A percentile compares a stretch with the other conserved stretches of the same genome.
Evolutionary conservation across 2,888 invertebrate species (phyloP).

Genomic region (Clanis bilineata): DNA sequence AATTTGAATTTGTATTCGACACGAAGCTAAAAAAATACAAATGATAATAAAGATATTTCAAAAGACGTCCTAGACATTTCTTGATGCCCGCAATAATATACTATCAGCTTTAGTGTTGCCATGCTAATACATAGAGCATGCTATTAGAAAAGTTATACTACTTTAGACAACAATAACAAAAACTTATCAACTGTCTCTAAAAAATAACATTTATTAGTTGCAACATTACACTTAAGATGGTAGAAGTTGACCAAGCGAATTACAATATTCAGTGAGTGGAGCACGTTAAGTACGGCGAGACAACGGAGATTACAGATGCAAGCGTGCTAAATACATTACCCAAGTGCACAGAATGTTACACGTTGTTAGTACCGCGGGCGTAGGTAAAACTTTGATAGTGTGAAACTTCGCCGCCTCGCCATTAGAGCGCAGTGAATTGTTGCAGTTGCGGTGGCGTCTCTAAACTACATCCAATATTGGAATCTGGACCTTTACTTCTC

Average conservation of each 20-base stretch:
- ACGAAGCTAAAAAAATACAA: too few species aligned
- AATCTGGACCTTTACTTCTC: conserved; percentile 44
- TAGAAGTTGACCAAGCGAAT: conserved; percentile 9
- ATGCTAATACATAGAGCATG: too few species aligned
- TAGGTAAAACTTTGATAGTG: conserved; percentile 44
- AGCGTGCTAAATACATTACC: conserved; percentile 38
- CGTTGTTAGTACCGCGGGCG: conserved; percentile 2
- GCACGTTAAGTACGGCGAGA: conserved; percentile 20
- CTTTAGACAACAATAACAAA: too few species aligned
- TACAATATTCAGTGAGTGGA: conserved; percentile 10
- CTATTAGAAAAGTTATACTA: too few species aligned
- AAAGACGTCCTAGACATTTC: too few species aligned
- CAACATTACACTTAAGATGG: too few species aligned
- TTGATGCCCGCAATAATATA: too few species aligned
- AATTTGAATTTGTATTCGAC: too few species aligned
- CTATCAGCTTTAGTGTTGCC: too few species aligned
- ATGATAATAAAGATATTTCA: too few species aligned
- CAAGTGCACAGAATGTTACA: conserved; percentile 29
- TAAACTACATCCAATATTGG: conserved; percentile 57
- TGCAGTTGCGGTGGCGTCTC: conserved; percentile 47
- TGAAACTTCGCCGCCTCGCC: conserved; percentile 37
- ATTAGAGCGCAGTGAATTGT: conserved; percentile 45
- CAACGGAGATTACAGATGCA: conserved; percentile 39
- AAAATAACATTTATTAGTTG: not conserved
- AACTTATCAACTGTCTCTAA: too few species aligned